Percentiles rank a stretch among this genome's conserved stretches.
Conservation (phyloP, 2,797 vertebrate species). For the Pipistrellus pygmaeus region DNA sequence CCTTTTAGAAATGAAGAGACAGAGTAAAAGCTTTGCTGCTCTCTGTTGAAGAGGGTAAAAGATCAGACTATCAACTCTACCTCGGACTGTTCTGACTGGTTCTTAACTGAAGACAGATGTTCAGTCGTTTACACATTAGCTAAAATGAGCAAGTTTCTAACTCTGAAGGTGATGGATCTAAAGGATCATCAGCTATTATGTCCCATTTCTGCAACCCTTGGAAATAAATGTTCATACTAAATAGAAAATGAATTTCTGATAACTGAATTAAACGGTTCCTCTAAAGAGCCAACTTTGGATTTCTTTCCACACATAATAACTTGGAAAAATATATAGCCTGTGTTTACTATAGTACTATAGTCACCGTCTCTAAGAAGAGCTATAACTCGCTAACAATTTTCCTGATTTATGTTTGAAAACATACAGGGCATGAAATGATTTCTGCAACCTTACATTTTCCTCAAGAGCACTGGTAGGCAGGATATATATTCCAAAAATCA, state of each 20-base stretch:
- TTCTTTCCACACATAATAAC: slow-evolving; percentile 87
- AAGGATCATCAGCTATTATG: slow-evolving; percentile 24
- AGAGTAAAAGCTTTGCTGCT: neutral
- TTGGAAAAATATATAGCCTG: slow-evolving; percentile 88
- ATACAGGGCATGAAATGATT: slow-evolving; percentile 92
- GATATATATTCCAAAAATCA: slow-evolving; percentile 88
- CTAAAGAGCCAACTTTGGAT: slow-evolving; percentile 85
- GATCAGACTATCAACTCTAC: neutral
- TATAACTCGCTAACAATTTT: slow-evolving; percentile 90
- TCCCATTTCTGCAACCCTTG: slow-evolving; percentile 50
- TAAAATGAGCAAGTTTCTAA: slow-evolving; percentile 26
- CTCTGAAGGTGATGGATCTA: slow-evolving; percentile 11
- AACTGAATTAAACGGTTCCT: slow-evolving; percentile 85
- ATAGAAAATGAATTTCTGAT: slow-evolving; percentile 86
- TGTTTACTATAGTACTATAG: slow-evolving; percentile 86
- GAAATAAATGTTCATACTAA: slow-evolving; percentile 79
- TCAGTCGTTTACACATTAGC: neutral
- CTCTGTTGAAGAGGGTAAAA: neutral
- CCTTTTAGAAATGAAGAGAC: neutral
- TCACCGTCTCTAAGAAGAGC: slow-evolving; percentile 89
- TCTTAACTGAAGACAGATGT: neutral
- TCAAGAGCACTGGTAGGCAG: slow-evolving; percentile 87
- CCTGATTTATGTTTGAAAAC: slow-evolving; percentile 92
- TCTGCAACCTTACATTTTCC: slow-evolving; percentile 90
- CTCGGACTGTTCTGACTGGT: neutral